phyloP scores from a whole-genome alignment of 2,888 invertebrate species.

The Stenurella melanura region DNA sequence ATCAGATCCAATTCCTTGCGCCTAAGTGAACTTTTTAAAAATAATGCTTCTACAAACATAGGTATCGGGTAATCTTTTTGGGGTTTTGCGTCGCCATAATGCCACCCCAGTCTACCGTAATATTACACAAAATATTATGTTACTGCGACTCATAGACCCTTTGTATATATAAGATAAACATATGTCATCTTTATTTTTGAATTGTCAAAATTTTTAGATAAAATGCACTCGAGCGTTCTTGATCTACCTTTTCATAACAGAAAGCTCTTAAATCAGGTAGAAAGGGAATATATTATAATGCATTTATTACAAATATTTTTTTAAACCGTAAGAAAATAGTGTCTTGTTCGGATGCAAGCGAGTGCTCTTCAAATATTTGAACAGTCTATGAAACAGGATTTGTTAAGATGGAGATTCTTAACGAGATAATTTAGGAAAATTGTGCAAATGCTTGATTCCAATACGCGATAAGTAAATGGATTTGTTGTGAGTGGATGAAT shows the following conservation, averaged over 20 bases:
- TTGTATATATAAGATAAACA: constrained; percentile 64
- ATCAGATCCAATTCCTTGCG: constrained; percentile 64
- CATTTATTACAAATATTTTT: constrained; percentile 59
- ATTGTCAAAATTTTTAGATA: constrained; percentile 63
- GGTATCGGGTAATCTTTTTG: constrained; percentile 63
- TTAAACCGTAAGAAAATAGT: constrained; percentile 45
- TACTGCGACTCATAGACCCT: constrained; percentile 60
- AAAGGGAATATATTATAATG: constrained; percentile 55
- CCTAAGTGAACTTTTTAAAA: constrained; percentile 63
- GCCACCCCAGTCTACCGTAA: constrained; percentile 61
- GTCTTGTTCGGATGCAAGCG: constrained; percentile 38
- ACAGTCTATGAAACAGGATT: constrained; percentile 41
- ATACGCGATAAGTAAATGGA: constrained; percentile 53
- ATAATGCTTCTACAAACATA: constrained; percentile 65
- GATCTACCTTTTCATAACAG: constrained; percentile 52
- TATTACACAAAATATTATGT: constrained; percentile 69
- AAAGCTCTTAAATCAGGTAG: constrained; percentile 58
- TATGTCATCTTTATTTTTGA: constrained; percentile 64
- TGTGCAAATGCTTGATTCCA: constrained; percentile 61
- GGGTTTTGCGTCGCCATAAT: constrained; percentile 54
- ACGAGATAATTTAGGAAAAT: constrained; percentile 58
- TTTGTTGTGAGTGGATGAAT: constrained; percentile 50
- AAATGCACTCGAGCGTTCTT: constrained; percentile 62
- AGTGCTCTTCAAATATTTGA: constrained; percentile 33
- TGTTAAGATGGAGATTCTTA: constrained; percentile 56